Percentiles rank a stretch among this genome's conserved stretches.
These are phyloP conservation scores for Monodelphis domestica DNA, from an alignment of 2,797 vertebrate genomes.

Conservation along the genomic window DNA sequence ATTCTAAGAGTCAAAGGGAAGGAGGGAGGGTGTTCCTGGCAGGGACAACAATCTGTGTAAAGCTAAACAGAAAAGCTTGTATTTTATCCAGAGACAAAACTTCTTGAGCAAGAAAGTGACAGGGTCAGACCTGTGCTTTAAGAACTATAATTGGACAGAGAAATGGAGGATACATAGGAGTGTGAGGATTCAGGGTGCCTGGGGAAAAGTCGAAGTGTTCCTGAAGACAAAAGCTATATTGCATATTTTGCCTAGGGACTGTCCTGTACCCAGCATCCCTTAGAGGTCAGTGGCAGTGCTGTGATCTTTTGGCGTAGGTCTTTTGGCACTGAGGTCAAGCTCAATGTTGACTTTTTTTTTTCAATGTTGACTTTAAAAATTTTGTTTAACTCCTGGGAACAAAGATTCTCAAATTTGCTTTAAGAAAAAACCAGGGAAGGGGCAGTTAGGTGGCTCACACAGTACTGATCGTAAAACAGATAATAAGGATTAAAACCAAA, in stretches of 20 bases:
- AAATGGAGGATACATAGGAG: not conserved
- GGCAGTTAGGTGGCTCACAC: too few species aligned
- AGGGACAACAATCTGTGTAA: not conserved
- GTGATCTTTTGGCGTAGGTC: not conserved
- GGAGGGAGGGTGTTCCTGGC: not conserved
- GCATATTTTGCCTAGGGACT: not conserved
- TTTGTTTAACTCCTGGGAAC: not conserved
- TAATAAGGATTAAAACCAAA: too few species aligned
- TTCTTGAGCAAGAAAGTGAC: not conserved
- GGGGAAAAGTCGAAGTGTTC: not conserved
- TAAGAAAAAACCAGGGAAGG: not conserved
- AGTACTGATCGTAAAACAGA: too few species aligned
- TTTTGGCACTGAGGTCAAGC: not conserved
- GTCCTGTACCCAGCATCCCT: not conserved
- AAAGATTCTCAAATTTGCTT: not conserved
- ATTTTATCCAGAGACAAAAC: not conserved
- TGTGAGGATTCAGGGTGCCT: not conserved
- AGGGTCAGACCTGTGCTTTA: not conserved
- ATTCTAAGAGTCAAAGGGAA: not conserved
- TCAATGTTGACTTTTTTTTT: not conserved
- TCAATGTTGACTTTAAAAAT: not conserved
- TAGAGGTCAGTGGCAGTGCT: not conserved
- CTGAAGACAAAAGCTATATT: not conserved
- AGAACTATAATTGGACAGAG: not conserved
- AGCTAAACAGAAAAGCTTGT: not conserved